These are phyloP conservation scores for Girardinichthys multiradiatus DNA, from an alignment of 2,113 vertebrate genomes.

Conservation along the genomic window DNA sequence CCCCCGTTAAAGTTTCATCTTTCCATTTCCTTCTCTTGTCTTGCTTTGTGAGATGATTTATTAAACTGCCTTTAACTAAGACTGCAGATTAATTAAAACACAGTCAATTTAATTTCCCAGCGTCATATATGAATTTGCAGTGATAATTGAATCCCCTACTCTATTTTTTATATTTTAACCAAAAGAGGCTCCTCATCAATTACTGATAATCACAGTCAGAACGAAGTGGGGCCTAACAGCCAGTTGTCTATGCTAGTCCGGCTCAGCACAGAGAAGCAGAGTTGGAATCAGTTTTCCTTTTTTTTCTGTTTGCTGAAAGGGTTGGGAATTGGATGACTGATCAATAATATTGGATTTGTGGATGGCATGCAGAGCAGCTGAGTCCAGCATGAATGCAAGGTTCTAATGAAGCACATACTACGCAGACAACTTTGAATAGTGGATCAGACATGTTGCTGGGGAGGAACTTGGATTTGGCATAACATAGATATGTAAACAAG, in stretches of 20 bases:
- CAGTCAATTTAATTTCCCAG: conserved; percentile 78
- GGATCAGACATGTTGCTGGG: conserved; percentile 59
- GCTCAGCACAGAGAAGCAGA: conserved; percentile 49
- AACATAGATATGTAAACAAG: conserved; percentile 46
- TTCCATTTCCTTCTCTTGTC: conserved; percentile 43
- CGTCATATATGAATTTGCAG: conserved; percentile 72
- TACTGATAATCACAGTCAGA: conserved; percentile 50
- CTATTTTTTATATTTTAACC: conserved; percentile 62
- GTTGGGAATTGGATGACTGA: conserved; percentile 75
- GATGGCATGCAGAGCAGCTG: conserved; percentile 72
- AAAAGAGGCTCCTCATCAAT: conserved; percentile 65
- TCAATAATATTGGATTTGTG: conserved; percentile 79
- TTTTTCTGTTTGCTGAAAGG: conserved; percentile 69
- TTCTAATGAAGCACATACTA: conserved; percentile 62
- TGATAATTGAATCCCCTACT: conserved; percentile 77
- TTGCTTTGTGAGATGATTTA: conserved; percentile 70
- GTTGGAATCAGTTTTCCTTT: conserved; percentile 61
- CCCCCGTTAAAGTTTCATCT: conserved; percentile 51
- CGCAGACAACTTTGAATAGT: conserved; percentile 62
- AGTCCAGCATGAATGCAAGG: conserved; percentile 73
- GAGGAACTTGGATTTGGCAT: conserved; percentile 54
- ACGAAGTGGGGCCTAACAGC: conserved; percentile 50
- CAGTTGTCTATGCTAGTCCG: conserved; percentile 48
- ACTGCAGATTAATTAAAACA: conserved; percentile 83
- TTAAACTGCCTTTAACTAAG: conserved; percentile 83